These are phyloP conservation scores for Meles meles DNA, from an alignment of 2,113 vertebrate genomes.

Conservation along the genomic window DNA sequence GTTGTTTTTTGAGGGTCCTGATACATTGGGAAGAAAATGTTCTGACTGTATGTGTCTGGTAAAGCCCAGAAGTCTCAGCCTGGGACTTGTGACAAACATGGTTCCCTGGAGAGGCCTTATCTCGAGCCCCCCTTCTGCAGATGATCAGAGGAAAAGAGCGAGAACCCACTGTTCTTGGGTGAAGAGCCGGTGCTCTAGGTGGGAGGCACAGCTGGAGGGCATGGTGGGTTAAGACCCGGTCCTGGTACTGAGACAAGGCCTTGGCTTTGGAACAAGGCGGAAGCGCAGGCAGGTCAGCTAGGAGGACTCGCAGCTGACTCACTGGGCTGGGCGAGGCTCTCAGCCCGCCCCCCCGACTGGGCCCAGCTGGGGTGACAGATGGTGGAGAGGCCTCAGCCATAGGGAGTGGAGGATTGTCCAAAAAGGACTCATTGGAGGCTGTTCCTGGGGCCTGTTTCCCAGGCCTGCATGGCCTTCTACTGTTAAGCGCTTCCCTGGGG, in stretches of 20 bases:
- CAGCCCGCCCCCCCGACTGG: slow-evolving; percentile 2
- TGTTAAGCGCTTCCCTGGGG: not conserved
- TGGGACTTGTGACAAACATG: not conserved
- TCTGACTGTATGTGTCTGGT: not conserved
- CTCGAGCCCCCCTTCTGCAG: not conserved
- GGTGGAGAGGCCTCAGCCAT: slow-evolving; percentile 39
- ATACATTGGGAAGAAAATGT: not conserved
- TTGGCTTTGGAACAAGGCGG: not conserved
- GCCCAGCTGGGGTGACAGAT: slow-evolving; percentile 71
- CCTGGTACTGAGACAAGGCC: not conserved
- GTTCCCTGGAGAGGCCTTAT: not conserved
- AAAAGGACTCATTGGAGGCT: not conserved
- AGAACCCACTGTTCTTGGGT: not conserved
- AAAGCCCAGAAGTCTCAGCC: not conserved
- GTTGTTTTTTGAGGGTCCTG: not conserved
- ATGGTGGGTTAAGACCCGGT: not conserved
- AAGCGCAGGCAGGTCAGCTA: not conserved
- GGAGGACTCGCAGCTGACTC: slow-evolving; percentile 51
- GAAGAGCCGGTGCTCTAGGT: not conserved
- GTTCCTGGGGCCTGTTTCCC: not conserved
- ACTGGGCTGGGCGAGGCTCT: slow-evolving; percentile 17
- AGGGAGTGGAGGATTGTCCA: not conserved
- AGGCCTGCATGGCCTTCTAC: not conserved
- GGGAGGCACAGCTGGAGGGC: not conserved
- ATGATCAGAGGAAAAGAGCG: not conserved